Base-by-base conservation (phyloP, 64 coral and sea anemone species). In the Actinia equina region DNA sequence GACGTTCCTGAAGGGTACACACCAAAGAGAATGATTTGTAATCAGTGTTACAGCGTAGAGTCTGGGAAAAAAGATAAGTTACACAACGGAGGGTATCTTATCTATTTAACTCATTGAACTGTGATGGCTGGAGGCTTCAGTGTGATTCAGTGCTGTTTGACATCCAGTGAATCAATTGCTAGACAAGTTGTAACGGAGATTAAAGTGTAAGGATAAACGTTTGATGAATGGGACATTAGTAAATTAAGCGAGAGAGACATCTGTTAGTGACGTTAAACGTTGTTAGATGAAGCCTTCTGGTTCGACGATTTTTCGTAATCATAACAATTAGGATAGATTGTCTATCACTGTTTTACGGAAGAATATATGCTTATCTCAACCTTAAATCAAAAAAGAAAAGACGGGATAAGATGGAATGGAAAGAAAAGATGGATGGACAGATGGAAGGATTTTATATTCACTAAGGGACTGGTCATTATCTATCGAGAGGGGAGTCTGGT, bases 1-100 rank as follows among this genome's bases (percentile, higher is more conserved):
- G 10, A 96, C 94, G 82, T 96, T 96, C 17, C 94, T 96, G 86
- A 59, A 69, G 7, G 44, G 37, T 44, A 51, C 4, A 82, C 6
- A 74, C 27, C 69, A 37, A 74, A 86, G 41, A 23, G 22, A 63
- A 91, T 30, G 77, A 19, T 9, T 49, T 57, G 49, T 17, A 7
- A 19, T 78, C 85, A 52, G 43, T 77, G 14, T 5, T 16, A 27
- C 55, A 18, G 69, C 60, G 60, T 91, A 22, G n/a, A 77, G 71
- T 77, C 23, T 90, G 53, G 17, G 43, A 11, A 52, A 64, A 22
- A n/a, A 27, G 60, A 78, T 78, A 37, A 79, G 37, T 85, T 91
- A 79, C 17, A 26, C 13, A 26, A 74, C 19, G 9, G 41, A 37
- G 9, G 69, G 3, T 9, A 67, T 10, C 69, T 74, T 74, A 74